A percentile compares a stretch with the other conserved stretches of the same genome.
Evolutionary conservation across 1,140 invertebrate species (phyloP).

Genomic region (Drosophila lini): DNA sequence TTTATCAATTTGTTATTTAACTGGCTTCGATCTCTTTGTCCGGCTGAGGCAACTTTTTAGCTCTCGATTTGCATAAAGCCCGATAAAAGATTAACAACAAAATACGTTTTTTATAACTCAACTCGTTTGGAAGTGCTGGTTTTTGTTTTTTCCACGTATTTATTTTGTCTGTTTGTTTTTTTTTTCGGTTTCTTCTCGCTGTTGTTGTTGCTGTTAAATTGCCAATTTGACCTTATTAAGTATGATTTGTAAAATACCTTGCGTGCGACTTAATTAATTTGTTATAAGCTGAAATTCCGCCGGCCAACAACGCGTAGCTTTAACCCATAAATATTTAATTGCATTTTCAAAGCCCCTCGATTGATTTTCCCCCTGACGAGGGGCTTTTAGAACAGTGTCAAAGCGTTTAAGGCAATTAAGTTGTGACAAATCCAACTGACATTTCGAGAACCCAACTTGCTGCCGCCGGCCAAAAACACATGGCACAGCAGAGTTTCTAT

Average conservation of each 20-base stretch:
- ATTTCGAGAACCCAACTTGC: conserved; percentile 9
- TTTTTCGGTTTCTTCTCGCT: conserved; percentile 1
- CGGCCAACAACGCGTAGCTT: conserved; percentile 3
- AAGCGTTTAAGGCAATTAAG: conserved; percentile 37
- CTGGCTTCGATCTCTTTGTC: conserved; percentile 70
- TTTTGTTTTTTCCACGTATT: conserved; percentile 27
- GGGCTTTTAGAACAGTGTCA: conserved; percentile 56
- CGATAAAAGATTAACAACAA: conserved; percentile 35
- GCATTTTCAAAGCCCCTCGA: conserved; percentile 9
- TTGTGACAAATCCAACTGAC: conserved; percentile 39
- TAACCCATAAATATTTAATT: conserved; percentile 62
- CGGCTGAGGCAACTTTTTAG: conserved; percentile 38
- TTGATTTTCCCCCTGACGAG: conserved; percentile 9
- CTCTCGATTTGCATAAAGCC: conserved; percentile 45
- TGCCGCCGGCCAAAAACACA: conserved; percentile 1
- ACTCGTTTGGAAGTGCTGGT: conserved; percentile 30
- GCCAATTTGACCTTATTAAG: conserved; percentile 71
- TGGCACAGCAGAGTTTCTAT: conserved; percentile 26
- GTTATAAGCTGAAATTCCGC: conserved; percentile 50
- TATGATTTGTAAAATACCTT: conserved; percentile 53
- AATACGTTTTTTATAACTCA: conserved; percentile 34
- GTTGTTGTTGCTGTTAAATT: conserved; percentile 41
- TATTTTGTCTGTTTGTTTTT: conserved; percentile 5
- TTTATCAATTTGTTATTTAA: conserved; percentile 79
- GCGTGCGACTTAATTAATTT: conserved; percentile 66